Percentiles rank a stretch among this genome's conserved stretches.
phyloP scores from a whole-genome alignment of 2,113 vertebrate genomes.

The Tamias sibiricus region DNA sequence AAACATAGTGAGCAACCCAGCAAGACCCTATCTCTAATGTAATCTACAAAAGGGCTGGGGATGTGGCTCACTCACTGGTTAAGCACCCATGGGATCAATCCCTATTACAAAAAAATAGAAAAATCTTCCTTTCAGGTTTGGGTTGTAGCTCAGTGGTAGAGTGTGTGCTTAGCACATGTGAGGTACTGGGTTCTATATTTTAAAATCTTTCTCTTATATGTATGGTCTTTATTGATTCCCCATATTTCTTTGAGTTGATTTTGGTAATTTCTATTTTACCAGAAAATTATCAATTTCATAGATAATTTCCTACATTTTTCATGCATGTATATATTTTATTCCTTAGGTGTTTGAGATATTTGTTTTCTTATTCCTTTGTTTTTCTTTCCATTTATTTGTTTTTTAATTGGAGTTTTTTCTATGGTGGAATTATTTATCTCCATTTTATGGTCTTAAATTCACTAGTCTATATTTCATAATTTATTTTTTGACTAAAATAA shows the following conservation, averaged over 20 bases:
- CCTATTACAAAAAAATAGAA: too few relatives aligned
- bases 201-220: not conserved
- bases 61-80: too few relatives aligned
- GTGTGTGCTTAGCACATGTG: too few relatives aligned
- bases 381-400: not conserved
- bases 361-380: not conserved
- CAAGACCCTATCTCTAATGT: too few relatives aligned
- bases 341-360: not conserved
- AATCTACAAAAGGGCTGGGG: too few relatives aligned
- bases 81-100: too few relatives aligned
- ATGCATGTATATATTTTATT: not conserved
- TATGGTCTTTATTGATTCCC: not conserved
- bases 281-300: not conserved
- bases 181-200: too few relatives aligned
- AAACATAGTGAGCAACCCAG: too few relatives aligned
- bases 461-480: not conserved
- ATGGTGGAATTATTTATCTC: not conserved
- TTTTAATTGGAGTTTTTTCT: not conserved
- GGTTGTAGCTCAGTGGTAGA: too few relatives aligned
- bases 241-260: not conserved
- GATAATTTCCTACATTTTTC: not conserved
- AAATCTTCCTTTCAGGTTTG: too few relatives aligned
- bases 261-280: not conserved
- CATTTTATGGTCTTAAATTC: not conserved
- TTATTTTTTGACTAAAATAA: constrained; percentile 3